A percentile compares a stretch with the other conserved stretches of the same genome.
Evolutionary conservation across 2,113 vertebrate genomes (phyloP).

Genomic region (Pampusana beccarii): DNA sequence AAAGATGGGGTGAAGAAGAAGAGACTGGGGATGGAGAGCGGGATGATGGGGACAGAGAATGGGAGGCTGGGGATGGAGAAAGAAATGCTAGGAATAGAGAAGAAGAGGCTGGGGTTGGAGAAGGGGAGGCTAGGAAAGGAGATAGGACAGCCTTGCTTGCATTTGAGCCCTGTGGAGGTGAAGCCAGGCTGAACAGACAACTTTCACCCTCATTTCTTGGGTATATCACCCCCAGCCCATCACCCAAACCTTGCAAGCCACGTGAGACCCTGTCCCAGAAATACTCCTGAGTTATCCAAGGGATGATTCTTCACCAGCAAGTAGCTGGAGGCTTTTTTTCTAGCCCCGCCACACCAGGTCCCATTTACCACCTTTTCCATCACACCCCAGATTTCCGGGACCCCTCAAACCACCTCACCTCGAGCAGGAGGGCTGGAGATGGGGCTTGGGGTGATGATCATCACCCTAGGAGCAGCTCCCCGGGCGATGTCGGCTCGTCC

Average conservation of each 20-base stretch:
- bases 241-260: not conserved
- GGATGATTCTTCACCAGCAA: not conserved
- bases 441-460: not conserved
- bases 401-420: not conserved
- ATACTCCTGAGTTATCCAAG: not conserved
- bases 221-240: not conserved
- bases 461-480: not conserved
- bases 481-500: accelerated
- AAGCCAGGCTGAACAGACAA: not conserved
- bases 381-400: accelerated
- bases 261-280: accelerated
- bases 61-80: not conserved
- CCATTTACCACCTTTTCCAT: not conserved
- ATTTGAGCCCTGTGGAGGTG: not conserved
- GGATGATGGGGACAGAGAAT: not conserved
- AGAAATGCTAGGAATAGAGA: not conserved
- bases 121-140: not conserved
- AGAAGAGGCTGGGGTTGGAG: not conserved
- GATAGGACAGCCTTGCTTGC: not conserved
- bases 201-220: not conserved
- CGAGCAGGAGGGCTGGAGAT: accelerated
- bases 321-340: not conserved
- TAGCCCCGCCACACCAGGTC: not conserved
- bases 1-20: no score
- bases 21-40: not conserved